Percentiles rank a stretch among this genome's conserved stretches.
Conservation (phyloP, 92 coral and sea anemone species). For the Heteractis magnifica region DNA sequence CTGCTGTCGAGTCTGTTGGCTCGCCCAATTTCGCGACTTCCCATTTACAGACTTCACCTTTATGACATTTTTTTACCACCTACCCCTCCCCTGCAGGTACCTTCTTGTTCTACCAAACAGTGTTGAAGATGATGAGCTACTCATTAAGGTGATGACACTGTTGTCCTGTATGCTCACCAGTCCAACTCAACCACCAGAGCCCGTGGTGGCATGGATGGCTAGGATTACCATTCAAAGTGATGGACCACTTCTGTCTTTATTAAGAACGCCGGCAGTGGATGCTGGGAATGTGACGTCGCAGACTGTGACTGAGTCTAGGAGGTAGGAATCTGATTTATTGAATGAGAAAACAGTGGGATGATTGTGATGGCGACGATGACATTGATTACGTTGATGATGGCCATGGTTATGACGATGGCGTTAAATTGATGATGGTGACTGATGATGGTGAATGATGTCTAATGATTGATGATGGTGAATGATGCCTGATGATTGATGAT, state of each 20-base stretch:
- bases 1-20: too few relatives aligned
- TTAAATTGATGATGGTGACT: too few relatives aligned
- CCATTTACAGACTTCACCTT: too few relatives aligned
- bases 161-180: slow-evolving; percentile 66
- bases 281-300: slow-evolving; percentile 43
- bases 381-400: background rate
- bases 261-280: slow-evolving; percentile 45
- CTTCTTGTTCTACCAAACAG: slow-evolving; percentile 88
- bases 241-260: slow-evolving; percentile 67
- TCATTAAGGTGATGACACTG: slow-evolving; percentile 62
- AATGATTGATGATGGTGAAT: too few relatives aligned
- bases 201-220: slow-evolving; percentile 90
- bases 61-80: background rate
- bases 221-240: slow-evolving; percentile 67
- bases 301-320: slow-evolving; percentile 74
- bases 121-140: slow-evolving; percentile 78
- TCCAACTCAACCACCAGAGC: slow-evolving; percentile 65
- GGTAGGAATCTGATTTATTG: slow-evolving; percentile 37
- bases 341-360: too few relatives aligned
- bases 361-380: background rate
- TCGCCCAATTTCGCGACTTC: too few relatives aligned
- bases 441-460: too few relatives aligned
- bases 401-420: background rate
- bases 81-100: slow-evolving; percentile 56
- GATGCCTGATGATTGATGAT: too few relatives aligned